Evolutionary conservation across 2,888 invertebrate species (phyloP).

Genomic region (Fabriciana adippe): DNA sequence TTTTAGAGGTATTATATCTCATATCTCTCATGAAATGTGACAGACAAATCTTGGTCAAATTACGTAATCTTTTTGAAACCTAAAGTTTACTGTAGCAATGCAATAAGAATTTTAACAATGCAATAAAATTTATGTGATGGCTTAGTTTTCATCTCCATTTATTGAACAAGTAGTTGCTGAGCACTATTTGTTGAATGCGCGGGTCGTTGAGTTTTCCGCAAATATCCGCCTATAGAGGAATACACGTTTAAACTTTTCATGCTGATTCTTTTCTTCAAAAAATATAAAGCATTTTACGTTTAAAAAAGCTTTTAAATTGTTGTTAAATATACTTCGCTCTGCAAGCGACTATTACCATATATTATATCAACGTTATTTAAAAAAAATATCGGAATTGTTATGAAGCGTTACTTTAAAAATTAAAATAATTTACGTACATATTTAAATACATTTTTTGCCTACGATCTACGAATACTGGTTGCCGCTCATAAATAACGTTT

Average conservation of each 20-base stretch:
- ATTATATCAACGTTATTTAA: too few species aligned
- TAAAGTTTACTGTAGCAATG: neutral
- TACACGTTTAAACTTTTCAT: conserved; percentile 16
- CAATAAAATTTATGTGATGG: conserved; percentile 15
- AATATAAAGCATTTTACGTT: neutral
- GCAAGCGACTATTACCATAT: too few species aligned
- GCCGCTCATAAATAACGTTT: neutral
- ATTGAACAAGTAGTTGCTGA: conserved; percentile 12
- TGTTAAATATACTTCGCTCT: too few species aligned
- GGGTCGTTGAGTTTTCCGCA: conserved; percentile 49
- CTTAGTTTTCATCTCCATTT: conserved; percentile 24
- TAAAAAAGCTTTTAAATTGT: neutral
- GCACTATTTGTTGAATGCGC: conserved; percentile 43
- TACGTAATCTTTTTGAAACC: conserved; percentile 15
- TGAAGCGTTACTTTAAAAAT: too few species aligned
- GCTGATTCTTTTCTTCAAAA: neutral
- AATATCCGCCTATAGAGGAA: conserved; percentile 42
- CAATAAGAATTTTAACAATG: conserved; percentile 11
- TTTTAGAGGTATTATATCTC: too few species aligned
- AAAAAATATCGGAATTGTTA: too few species aligned
- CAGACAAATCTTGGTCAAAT: neutral
- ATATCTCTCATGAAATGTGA: too few species aligned
- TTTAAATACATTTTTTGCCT: too few species aligned
- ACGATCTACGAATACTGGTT: neutral
- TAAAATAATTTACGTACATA: too few species aligned